A percentile compares a stretch with the other conserved stretches of the same genome.
phyloP scores from a whole-genome alignment of 2,113 vertebrate species.

The Saguinus midas region DNA sequence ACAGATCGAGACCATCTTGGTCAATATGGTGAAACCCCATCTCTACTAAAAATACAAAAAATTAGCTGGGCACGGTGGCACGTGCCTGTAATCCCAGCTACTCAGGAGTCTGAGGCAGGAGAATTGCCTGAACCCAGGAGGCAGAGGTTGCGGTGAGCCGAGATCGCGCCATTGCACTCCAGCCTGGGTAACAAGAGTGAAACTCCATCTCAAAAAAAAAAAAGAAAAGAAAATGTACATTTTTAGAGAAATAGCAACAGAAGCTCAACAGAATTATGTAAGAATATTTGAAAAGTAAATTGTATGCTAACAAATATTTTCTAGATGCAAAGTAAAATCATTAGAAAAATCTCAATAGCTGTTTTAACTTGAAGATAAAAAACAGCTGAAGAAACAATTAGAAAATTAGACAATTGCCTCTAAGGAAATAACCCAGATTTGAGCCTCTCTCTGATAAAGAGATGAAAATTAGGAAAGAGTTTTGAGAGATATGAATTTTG shows the following conservation, averaged over 20 bases:
- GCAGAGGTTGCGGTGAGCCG: too few relatives aligned
- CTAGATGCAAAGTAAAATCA: not conserved
- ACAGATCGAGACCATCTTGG: too few relatives aligned
- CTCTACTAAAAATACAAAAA: too few relatives aligned
- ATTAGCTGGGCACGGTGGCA: too few relatives aligned
- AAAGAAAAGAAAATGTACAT: not conserved
- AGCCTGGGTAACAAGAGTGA: too few relatives aligned
- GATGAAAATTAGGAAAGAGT: not conserved
- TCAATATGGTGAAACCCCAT: too few relatives aligned
- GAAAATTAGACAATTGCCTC: not conserved
- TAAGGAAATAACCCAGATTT: not conserved
- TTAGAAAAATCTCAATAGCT: not conserved
- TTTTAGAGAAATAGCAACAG: not conserved
- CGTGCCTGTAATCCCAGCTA: too few relatives aligned
- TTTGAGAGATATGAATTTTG: not conserved
- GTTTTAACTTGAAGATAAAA: not conserved
- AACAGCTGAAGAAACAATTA: not conserved
- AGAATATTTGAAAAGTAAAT: not conserved
- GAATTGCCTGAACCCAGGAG: too few relatives aligned
- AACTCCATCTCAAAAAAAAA: too few relatives aligned
- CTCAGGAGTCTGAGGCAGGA: too few relatives aligned
- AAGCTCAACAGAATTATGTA: not conserved
- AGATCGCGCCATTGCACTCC: too few relatives aligned
- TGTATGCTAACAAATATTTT: not conserved
- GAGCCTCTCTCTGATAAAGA: not conserved